phyloP scores from a whole-genome alignment of 2,113 vertebrate species.

The Glaucomys volans region DNA sequence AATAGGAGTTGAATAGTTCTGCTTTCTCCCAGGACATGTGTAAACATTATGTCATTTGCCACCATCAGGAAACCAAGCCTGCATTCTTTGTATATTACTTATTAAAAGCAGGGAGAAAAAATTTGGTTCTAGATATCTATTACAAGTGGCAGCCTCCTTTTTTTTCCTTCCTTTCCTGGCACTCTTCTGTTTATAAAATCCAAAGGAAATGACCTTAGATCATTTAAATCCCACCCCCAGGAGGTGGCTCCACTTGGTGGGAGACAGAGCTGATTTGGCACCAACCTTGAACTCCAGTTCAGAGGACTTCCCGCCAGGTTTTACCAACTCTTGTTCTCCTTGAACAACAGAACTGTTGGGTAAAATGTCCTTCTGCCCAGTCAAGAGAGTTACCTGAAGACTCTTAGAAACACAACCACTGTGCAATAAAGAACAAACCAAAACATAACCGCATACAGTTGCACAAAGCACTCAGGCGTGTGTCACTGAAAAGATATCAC shows the following conservation, averaged over 20 bases:
- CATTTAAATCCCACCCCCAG: not conserved
- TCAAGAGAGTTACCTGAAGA: not conserved
- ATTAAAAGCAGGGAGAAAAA: not conserved
- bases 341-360: not conserved
- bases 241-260: not conserved
- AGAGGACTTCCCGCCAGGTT: not conserved
- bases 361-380: not conserved
- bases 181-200: not conserved
- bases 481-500: not conserved
- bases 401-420: slow-evolving; percentile 2
- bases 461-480: not conserved
- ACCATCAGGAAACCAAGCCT: not conserved
- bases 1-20: not conserved
- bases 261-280: not conserved
- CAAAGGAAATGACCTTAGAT: slow-evolving; percentile 8
- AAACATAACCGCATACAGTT: not conserved
- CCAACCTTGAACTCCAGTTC: not conserved
- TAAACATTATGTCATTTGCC: not conserved
- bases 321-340: not conserved
- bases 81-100: not conserved
- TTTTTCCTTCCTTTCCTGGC: not conserved
- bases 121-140: not conserved
- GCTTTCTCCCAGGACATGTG: slow-evolving; percentile 23
- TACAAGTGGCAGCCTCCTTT: not conserved
- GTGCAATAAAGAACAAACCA: slow-evolving; percentile 23